Evolutionary conservation across 2,888 invertebrate species (phyloP).

Genomic region (Mycogona germanica): DNA sequence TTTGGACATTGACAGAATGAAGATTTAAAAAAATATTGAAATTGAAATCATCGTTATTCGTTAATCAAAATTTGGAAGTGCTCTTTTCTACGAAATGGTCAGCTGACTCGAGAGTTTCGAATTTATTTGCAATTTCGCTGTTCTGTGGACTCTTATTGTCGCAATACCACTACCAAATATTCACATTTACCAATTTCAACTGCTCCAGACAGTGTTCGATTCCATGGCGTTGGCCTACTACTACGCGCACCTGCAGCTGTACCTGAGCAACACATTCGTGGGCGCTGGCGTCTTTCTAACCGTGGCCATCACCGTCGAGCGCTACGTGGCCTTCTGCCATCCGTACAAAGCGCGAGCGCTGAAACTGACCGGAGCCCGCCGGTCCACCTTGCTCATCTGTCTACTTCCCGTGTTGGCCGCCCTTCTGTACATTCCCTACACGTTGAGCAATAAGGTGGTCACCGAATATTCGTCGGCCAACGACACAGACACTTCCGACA

Average conservation of each 20-base stretch:
- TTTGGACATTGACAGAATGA: too few species aligned
- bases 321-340: constrained; percentile 15
- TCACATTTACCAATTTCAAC: too few species aligned
- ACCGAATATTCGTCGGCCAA: neutral
- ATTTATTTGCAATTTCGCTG: too few species aligned
- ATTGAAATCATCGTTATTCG: too few species aligned
- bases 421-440: constrained; percentile 6
- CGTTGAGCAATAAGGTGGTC: neutral
- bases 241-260: constrained; percentile 14
- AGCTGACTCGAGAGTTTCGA: too few species aligned
- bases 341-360: constrained; percentile 10
- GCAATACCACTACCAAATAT: too few species aligned
- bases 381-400: neutral
- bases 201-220: neutral
- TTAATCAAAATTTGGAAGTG: too few species aligned
- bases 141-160: too few species aligned
- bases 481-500: too few species aligned
- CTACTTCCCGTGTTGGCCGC: constrained; percentile 1
- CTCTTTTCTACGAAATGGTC: too few species aligned
- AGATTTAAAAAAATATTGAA: too few species aligned
- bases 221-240: constrained; percentile 2
- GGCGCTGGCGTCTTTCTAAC: constrained; percentile 10
- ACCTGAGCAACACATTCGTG: constrained; percentile 7
- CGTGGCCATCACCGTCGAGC: constrained; percentile 13
- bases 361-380: neutral